Evolutionary conservation across 30 jellyfish, hydroid and myxozoan species (phyloP).

Genomic region (Aurelia sp.): DNA sequence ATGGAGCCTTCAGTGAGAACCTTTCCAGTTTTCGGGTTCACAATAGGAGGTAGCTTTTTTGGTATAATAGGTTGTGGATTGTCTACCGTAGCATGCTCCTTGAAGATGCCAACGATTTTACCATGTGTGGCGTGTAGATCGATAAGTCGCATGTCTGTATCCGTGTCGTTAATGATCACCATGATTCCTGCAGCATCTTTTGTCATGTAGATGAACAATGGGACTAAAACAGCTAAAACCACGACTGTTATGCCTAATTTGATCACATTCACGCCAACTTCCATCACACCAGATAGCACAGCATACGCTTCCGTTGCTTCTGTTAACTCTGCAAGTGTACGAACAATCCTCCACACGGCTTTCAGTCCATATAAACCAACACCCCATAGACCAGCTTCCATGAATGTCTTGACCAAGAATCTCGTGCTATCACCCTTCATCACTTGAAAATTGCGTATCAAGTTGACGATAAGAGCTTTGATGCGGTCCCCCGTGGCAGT

Average conservation of each 20-base stretch:
- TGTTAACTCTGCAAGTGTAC: constrained; percentile 12
- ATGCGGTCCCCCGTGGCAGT: constrained; percentile 25
- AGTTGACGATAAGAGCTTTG: constrained; percentile 6
- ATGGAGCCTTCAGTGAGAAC: constrained; percentile 26
- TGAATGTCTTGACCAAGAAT: constrained; percentile 23
- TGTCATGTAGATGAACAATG: constrained; percentile 16
- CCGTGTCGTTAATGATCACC: constrained; percentile 38
- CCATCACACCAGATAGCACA: constrained; percentile 17
- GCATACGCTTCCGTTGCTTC: constrained; percentile 45
- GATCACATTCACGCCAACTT: constrained; percentile 44
- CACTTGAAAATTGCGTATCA: constrained; percentile 51
- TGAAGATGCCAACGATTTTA: constrained; percentile 44
- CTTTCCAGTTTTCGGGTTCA: constrained; percentile 25
- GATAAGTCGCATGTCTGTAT: constrained; percentile 25
- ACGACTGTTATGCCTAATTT: constrained; percentile 33
- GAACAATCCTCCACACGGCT: constrained; percentile 31
- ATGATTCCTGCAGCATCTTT: constrained; percentile 33
- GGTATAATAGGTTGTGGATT: constrained; percentile 33
- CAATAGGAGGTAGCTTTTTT: constrained; percentile 40
- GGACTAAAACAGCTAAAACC: constrained; percentile 19
- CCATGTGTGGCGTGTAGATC: constrained; percentile 15
- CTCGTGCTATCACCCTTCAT: constrained; percentile 34
- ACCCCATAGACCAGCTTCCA: constrained; percentile 61
- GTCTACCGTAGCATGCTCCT: constrained; percentile 26
- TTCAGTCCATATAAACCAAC: constrained; percentile 23